Conservation (phyloP, 2,113 vertebrate species). For the Pristiophorus japonicus region DNA sequence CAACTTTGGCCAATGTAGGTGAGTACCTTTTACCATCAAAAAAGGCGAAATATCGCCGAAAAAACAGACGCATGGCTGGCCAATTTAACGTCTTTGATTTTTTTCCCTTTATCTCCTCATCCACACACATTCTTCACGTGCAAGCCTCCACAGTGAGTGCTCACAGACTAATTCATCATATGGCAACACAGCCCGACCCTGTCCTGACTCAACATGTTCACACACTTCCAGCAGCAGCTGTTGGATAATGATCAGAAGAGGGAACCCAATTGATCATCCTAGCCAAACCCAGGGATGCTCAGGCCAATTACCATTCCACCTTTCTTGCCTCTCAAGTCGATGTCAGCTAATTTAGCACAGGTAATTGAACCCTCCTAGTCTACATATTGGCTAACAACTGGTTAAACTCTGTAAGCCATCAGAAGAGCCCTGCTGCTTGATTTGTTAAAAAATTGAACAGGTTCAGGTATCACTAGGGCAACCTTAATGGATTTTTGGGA, state of each 20-base stretch:
- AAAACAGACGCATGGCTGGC: too few relatives aligned
- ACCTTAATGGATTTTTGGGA: neutral
- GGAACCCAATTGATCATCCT: too few relatives aligned
- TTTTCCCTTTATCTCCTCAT: neutral
- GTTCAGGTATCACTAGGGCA: neutral
- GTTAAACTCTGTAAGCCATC: neutral
- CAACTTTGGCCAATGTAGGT: too few relatives aligned
- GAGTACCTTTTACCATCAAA: too few relatives aligned
- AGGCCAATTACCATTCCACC: too few relatives aligned
- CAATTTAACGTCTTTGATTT: neutral
- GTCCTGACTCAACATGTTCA: neutral
- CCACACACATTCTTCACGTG: neutral
- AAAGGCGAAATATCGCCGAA: too few relatives aligned
- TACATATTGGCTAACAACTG: neutral
- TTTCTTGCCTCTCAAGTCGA: neutral
- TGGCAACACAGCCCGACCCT: neutral
- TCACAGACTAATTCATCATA: neutral
- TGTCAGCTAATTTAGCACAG: neutral
- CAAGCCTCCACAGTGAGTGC: neutral
- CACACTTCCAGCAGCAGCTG: neutral
- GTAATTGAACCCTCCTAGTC: neutral
- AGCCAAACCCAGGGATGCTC: too few relatives aligned
- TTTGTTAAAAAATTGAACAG: neutral
- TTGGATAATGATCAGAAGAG: neutral
- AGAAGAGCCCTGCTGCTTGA: neutral